Conservation (phyloP, 1,140 invertebrate species). For the Macrostomum lignano region DNA sequence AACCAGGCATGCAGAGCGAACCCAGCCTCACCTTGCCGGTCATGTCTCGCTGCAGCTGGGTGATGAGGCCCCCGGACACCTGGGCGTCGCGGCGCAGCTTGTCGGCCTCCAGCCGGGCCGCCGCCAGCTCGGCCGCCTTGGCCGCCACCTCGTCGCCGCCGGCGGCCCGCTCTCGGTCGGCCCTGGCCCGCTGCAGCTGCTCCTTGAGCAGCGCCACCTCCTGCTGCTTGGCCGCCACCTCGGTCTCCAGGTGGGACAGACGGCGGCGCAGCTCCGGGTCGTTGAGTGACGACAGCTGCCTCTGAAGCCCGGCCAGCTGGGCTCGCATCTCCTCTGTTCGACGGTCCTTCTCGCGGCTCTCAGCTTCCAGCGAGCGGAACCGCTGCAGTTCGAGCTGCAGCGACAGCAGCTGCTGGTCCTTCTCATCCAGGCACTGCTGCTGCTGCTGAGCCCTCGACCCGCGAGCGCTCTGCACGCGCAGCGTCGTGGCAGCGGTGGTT, state of each 20-base stretch:
- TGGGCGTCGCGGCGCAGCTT: slow-evolving; percentile 23
- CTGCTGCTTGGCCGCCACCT: slow-evolving; percentile 13
- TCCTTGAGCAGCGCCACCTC: slow-evolving; percentile 15
- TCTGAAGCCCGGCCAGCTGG: slow-evolving; percentile 5
- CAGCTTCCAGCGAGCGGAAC: slow-evolving; percentile 3
- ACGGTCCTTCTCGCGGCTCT: slow-evolving; percentile 9
- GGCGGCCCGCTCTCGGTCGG: too few relatives aligned
- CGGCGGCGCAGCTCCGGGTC: neutral
- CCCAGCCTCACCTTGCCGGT: slow-evolving; percentile 20
- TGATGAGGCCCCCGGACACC: slow-evolving; percentile 24
- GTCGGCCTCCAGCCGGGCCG: slow-evolving; percentile 16
- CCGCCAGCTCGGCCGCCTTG: too few relatives aligned
- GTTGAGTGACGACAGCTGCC: slow-evolving; percentile 4
- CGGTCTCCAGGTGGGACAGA: slow-evolving; percentile 15
- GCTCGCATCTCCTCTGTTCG: slow-evolving; percentile 7
- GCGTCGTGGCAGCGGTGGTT: too few relatives aligned
- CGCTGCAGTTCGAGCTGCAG: slow-evolving; percentile 7
- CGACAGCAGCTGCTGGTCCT: slow-evolving; percentile 18
- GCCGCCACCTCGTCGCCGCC: too few relatives aligned
- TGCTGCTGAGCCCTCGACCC: slow-evolving; percentile 7
- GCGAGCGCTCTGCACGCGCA: too few relatives aligned
- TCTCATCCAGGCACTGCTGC: slow-evolving; percentile 11
- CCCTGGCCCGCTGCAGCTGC: too few relatives aligned
- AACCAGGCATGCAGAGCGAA: too few relatives aligned
- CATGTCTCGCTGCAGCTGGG: slow-evolving; percentile 26